Percentiles rank a stretch among this genome's conserved stretches.
Conservation (phyloP, 2,888 invertebrate genomes). For the Nysson spinosus region DNA sequence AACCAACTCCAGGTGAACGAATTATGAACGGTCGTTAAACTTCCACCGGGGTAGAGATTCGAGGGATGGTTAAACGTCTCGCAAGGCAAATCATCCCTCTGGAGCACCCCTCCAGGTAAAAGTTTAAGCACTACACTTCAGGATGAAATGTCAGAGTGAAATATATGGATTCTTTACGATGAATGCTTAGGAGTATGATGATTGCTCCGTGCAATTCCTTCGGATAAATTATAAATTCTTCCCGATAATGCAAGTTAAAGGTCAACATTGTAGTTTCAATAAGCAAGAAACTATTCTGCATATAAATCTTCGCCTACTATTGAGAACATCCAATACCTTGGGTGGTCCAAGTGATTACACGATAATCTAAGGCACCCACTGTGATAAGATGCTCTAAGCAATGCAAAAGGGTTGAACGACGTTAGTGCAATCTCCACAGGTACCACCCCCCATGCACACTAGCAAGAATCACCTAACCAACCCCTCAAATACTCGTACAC, state of each 20-base stretch:
- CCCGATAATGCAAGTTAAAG: slow-evolving; percentile 5
- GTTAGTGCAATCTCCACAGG: slow-evolving; percentile 27
- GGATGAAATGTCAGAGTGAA: slow-evolving; percentile 34
- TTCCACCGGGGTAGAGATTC: slow-evolving; percentile 11
- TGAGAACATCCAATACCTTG: slow-evolving; percentile 23
- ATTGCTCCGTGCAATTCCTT: slow-evolving; percentile 21
- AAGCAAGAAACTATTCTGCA: too few species aligned
- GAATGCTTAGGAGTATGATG: slow-evolving; percentile 25
- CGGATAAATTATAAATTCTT: slow-evolving; percentile 39
- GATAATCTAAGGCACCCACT: slow-evolving; percentile 42
- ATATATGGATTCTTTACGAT: slow-evolving; percentile 34
- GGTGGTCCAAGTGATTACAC: slow-evolving; percentile 18
- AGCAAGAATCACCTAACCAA: not conserved
- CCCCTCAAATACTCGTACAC: slow-evolving; percentile 15
- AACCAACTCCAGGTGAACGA: slow-evolving; percentile 41
- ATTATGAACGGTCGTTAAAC: slow-evolving; percentile 45
- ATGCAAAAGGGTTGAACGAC: slow-evolving; percentile 37
- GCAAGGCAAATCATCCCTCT: slow-evolving; percentile 11
- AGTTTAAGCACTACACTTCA: slow-evolving; percentile 46
- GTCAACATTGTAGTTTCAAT: too few species aligned
- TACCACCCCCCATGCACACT: slow-evolving; percentile 12
- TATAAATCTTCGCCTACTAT: too few species aligned
- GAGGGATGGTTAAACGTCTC: slow-evolving; percentile 23
- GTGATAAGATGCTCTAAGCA: slow-evolving; percentile 30
- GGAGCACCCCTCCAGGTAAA: slow-evolving; percentile 34